A percentile compares a stretch with the other conserved stretches of the same genome.
Conservation (phyloP, 2,113 vertebrate genomes). For the Brachionichthys hirsutus region DNA sequence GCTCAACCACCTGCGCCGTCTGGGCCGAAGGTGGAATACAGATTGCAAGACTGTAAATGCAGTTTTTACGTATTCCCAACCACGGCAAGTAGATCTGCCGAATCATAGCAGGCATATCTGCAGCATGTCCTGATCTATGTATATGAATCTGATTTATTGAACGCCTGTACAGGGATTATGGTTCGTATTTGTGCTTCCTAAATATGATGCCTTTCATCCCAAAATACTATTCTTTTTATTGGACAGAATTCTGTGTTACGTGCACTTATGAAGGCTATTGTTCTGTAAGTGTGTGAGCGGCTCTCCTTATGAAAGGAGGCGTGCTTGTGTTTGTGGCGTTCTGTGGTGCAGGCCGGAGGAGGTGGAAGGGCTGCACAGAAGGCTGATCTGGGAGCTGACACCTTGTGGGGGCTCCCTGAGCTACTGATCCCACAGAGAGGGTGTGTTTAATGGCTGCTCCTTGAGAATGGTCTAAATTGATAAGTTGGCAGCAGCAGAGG, state of each 20-base stretch:
- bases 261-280: constrained; percentile 19
- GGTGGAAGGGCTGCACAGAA: constrained; percentile 41
- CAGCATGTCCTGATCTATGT: too few species aligned
- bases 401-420: constrained; percentile 64
- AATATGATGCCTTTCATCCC: background rate
- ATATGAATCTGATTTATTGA: too few species aligned
- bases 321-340: constrained; percentile 69
- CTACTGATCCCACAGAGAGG: constrained; percentile 55
- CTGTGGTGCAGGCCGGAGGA: constrained; percentile 48
- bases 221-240: background rate
- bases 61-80: too few species aligned
- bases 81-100: too few species aligned
- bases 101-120: too few species aligned
- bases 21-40: too few species aligned
- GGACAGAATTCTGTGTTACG: constrained; percentile 10
- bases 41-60: too few species aligned
- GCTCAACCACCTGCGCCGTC: too few species aligned
- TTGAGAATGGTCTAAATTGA: constrained; percentile 75
- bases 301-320: constrained; percentile 80
- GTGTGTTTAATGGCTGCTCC: constrained; percentile 69
- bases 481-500: constrained; percentile 74
- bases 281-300: constrained; percentile 51
- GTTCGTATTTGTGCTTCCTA: too few species aligned
- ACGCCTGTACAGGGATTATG: too few species aligned
- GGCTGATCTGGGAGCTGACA: constrained; percentile 51